Base-by-base conservation (phyloP, 2,113 vertebrate genomes). In the Pseudonaja textilis region DNA sequence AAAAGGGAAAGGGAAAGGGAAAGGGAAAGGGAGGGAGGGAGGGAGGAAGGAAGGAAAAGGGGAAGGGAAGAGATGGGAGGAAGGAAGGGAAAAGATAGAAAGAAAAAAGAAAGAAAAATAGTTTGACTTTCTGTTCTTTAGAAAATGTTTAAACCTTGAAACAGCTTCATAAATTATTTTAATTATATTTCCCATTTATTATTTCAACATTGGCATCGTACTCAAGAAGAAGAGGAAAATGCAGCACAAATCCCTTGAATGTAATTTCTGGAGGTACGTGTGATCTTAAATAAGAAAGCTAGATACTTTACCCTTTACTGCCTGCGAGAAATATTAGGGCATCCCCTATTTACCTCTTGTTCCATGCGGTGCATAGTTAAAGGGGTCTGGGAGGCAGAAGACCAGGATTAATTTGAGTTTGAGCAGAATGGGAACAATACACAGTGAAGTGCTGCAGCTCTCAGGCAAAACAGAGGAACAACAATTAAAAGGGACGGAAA, bases 391-490 rank as follows among this genome's bases (percentile, higher is more conserved):
- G 20, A 95, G 96, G 95, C 91, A 0, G 29, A 92, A 93, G 96
- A 85, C 96, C 96, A 85, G 97, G 96, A 97, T 97, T 98, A 97
- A 97, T 96, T 97, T 97, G 96, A 96, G 96, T 98, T 97, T 97
- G 97, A 98, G 96, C 97, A 97, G 97, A 97, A 95, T 90, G 64
- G 96, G 97, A 97, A 97, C 97, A 97, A 98, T 98, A 97, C 97
- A 97, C 98, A 98, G 98, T 95, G 97, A 98, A 97, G 98, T 98
- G 97, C 98, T 98, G 98, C 98, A 98, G 97, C 98, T 98, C 98
- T 98, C 97, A 98, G 98, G 98, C 98, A 98, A 98, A 97, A 97
- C 95, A 96, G 97, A 97, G 97, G 96, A 98, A 98, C 97, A 97
- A 98, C 98, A 98, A 98, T 98, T 98, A 97, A 97, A 97, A 95